Base-by-base conservation (phyloP, 1,140 invertebrate genomes). In the Potamilus streckersoni region DNA sequence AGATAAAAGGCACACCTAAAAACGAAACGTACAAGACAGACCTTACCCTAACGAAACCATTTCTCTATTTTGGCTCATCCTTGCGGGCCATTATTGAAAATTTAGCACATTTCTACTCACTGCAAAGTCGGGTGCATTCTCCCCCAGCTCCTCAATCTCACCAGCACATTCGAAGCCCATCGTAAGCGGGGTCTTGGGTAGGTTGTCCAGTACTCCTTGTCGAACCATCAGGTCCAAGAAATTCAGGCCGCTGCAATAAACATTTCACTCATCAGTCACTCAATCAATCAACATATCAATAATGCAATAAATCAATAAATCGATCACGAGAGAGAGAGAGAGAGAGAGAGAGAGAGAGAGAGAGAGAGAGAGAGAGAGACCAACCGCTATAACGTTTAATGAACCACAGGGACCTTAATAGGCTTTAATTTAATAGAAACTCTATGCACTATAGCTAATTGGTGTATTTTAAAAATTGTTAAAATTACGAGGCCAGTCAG, bases 141-240 rank as follows among this genome's bases (percentile, higher is more conserved):
- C 94, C 64, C 95, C 95, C 77, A 96, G 90, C 83, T 93, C 93
- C 84, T 95, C 94, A 59, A 97, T 93, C 82, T 95, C 93, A 67
- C 96, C 96, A 73, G 95, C 93, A 88, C 95, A 96, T 88, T 97
- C 96, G 82, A 95, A 95, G 62, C 96, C 96, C 86, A 96, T 92
- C 85, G 95, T 95, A 89, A 96, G 94, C 1, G 96, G 96, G 17
- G 94, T 94, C 90, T 96, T 96, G 12, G 94, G 95, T 8, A 93
- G 92, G 16, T 94, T 94, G 86, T 96, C 95, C 78, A 96, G 94
- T 38, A 94, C 93, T 2, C 95, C 95, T 90, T 96, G 94, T 66
- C 95, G 92, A 38, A 94, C 93, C 93, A 96, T 96, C 89, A 97
- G 87, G 87, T 97, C 96, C 20, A 86, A 78, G 75, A 91, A 91